Evolutionary conservation across 2,888 invertebrate species (phyloP), one percentile per base, ranked within the genome.

Genomic region (Stratiomys singularior): DNA sequence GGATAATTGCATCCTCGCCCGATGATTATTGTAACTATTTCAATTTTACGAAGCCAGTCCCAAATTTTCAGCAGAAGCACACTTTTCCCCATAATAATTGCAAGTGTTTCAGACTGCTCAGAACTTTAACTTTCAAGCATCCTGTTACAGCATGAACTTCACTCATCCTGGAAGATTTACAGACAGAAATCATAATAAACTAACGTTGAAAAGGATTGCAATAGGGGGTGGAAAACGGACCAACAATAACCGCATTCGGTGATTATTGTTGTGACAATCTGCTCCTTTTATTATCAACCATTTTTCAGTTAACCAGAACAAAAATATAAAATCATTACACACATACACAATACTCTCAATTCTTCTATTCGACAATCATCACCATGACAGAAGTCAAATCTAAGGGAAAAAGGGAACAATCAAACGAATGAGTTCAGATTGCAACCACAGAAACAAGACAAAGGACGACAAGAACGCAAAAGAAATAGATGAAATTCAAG

Each of bases 261-360:
- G 37, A 66, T 66, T 66, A 66, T 37, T n/a, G 66, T 21, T 30
- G 66, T 66, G 66, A 37, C 66, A 66, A 66, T 66, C 28, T 66
- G 21, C 66, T 66, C 44, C 44, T 30, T 30, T 66, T 66, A 15
- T 52, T 4, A 15, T 52, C 52, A 18, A n/a, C 7, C 37, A 30
- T 66, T n/a, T 28, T 37, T 11, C 66, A 64, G n/a, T 64, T 64
- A 11, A 5, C 30, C n/a, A n/a, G 52, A 4, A 52, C 15, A 52
- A 52, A 18, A 18, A 52, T 2, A 52, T 13, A n/a, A 4, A 52
- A 13, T 3, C 18, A 4, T 18, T 52, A 9, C 15, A 52, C 44
- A 13, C 15, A 37, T 37, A 3, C 37, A 37, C 5, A 5, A 37
- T 9, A 37, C 9, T 9, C 5, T 3, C 37, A 37, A 37, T 37